A percentile compares a stretch with the other conserved stretches of the same genome.
Evolutionary conservation across 2,113 vertebrate species (phyloP).

Genomic region (Pituophis catenifer): DNA sequence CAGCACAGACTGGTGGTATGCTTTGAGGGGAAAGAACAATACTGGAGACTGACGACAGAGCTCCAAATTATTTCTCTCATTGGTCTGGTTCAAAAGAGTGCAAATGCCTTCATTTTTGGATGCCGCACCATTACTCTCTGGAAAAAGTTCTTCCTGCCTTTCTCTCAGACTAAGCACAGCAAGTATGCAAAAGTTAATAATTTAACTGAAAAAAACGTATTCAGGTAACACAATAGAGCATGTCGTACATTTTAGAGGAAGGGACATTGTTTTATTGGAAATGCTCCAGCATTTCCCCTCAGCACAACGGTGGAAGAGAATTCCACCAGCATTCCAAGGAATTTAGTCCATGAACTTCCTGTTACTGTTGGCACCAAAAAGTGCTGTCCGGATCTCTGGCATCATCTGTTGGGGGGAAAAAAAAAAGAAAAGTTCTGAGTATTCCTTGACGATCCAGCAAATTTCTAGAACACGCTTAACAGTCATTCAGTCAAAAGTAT

Average conservation of each 20-base stretch:
- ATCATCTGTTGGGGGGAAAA: constrained; percentile 83
- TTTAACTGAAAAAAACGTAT: constrained; percentile 51
- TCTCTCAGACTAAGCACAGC: constrained; percentile 47
- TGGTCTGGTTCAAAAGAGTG: constrained; percentile 18
- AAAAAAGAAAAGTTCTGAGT: neutral
- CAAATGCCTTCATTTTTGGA: constrained; percentile 23
- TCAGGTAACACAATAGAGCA: constrained; percentile 44
- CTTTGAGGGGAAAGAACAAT: constrained; percentile 7
- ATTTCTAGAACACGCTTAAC: neutral
- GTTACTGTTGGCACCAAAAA: constrained; percentile 92
- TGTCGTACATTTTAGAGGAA: constrained; percentile 48
- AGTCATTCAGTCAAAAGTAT: neutral
- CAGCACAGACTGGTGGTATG: neutral
- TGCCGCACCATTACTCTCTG: constrained; percentile 17
- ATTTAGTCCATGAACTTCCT: constrained; percentile 90
- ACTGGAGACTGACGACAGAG: constrained; percentile 28
- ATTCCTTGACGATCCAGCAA: neutral
- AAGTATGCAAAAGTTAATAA: constrained; percentile 48
- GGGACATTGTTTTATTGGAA: constrained; percentile 36
- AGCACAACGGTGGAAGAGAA: constrained; percentile 48
- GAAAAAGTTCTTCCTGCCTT: constrained; percentile 25
- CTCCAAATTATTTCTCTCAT: neutral
- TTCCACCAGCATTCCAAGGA: constrained; percentile 44
- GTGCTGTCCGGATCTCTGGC: constrained; percentile 87
- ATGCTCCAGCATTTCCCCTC: constrained; percentile 58